Evolutionary conservation across 2,113 vertebrate species (phyloP).

Genomic region (Triplophysa rosa): DNA sequence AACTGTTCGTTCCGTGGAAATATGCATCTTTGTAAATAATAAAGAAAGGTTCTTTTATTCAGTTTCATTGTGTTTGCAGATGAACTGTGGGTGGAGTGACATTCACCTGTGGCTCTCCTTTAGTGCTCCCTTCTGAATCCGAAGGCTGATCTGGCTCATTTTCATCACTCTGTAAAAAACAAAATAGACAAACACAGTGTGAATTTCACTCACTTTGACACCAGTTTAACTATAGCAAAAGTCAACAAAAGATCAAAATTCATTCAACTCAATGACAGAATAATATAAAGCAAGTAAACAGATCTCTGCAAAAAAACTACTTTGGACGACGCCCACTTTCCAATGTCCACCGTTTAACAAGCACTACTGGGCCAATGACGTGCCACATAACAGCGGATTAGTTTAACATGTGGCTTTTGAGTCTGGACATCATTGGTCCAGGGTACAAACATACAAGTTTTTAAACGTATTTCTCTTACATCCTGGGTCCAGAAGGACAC

Average conservation of each 20-base stretch:
- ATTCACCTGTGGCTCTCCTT: slow-evolving; percentile 86
- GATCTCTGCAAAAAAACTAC: no score
- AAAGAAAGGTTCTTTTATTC: neutral
- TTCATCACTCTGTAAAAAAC: slow-evolving; percentile 85
- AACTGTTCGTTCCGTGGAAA: no score
- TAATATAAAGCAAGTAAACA: no score
- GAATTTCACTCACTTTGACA: neutral
- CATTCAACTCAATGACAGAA: no score
- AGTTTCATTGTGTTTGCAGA: neutral
- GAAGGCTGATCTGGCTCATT: slow-evolving; percentile 93
- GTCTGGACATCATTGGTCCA: no score
- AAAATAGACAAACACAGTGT: neutral
- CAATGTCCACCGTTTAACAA: no score
- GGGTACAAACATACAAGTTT: neutral
- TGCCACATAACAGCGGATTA: no score
- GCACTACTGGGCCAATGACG: no score
- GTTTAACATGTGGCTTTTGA: no score
- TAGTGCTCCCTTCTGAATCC: slow-evolving; percentile 90
- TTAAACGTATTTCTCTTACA: slow-evolving; percentile 67
- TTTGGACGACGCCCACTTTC: no score
- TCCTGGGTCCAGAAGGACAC: slow-evolving; percentile 93
- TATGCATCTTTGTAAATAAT: no score
- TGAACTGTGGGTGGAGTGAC: slow-evolving; percentile 4
- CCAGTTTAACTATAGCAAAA: neutral
- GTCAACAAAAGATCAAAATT: no score